Conservation (phyloP, 2,797 vertebrate species). For the Salarias fasciatus region DNA sequence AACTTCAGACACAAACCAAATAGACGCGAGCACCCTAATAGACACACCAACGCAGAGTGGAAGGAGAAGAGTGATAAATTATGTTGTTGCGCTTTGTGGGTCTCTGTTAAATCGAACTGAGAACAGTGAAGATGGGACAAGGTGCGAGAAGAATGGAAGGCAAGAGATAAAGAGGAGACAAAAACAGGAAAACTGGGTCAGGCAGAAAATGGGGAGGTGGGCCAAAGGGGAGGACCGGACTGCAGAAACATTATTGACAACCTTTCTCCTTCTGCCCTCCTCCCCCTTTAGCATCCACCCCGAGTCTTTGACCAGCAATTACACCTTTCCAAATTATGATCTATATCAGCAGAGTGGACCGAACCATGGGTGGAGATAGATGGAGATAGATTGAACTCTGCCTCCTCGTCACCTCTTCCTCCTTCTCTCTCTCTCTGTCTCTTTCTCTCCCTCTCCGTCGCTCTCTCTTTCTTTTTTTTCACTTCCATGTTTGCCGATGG, state of each 20-base stretch:
- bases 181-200: conserved; percentile 74
- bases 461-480: conserved; percentile 23
- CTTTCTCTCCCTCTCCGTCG: conserved; percentile 30
- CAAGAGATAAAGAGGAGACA: conserved; percentile 53
- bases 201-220: conserved; percentile 54
- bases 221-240: conserved; percentile 63
- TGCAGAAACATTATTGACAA: conserved; percentile 81
- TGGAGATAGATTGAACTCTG: conserved; percentile 76
- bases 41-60: conserved; percentile 3
- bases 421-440: conserved; percentile 15
- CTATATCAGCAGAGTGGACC: conserved; percentile 79
- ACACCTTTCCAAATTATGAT: conserved; percentile 88
- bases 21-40: conserved; percentile 4
- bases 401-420: conserved; percentile 47
- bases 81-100: conserved; percentile 62
- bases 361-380: conserved; percentile 76
- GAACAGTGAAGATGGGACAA: conserved; percentile 57
- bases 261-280: conserved; percentile 10
- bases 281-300: conserved; percentile 34
- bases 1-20: conserved; percentile 26
- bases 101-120: conserved; percentile 67
- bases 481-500: conserved; percentile 67
- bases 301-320: conserved; percentile 83
- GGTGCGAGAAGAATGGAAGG: conserved; percentile 60
- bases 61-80: conserved; percentile 51